Percentiles rank a stretch among this genome's conserved stretches.
Evolutionary conservation across 2,797 vertebrate species (phyloP).

Genomic region (Epinephelus malabaricus): DNA sequence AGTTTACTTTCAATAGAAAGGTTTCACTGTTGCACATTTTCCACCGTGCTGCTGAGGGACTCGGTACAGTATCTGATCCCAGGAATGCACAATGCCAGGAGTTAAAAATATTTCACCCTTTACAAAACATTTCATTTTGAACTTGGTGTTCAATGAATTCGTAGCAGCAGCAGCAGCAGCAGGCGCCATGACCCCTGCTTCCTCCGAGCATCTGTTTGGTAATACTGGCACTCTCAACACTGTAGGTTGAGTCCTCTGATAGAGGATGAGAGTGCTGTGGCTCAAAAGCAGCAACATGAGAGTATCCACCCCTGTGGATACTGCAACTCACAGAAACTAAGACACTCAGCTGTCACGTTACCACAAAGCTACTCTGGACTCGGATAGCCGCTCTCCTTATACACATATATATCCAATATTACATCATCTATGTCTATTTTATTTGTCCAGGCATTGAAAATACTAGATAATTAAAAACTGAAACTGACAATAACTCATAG

Average conservation of each 20-base stretch:
- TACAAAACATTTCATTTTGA: conserved; percentile 43
- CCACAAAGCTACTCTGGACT: background rate
- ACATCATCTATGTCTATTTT: background rate
- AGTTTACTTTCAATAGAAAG: conserved; percentile 15
- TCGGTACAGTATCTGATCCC: conserved; percentile 19
- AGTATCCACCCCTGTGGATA: conserved; percentile 10
- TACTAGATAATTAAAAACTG: background rate
- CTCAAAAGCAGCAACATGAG: conserved; percentile 27
- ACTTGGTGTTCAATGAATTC: conserved; percentile 29
- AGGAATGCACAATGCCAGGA: conserved; percentile 20
- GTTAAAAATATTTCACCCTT: conserved; percentile 49
- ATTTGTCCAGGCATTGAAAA: background rate
- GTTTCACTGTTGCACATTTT: conserved; percentile 18
- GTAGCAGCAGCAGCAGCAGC: conserved; percentile 40
- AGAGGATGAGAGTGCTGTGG: conserved; percentile 28
- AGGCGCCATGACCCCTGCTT: conserved; percentile 35
- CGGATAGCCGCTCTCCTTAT: background rate
- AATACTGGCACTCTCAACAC: conserved; percentile 27
- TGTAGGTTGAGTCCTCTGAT: conserved; percentile 29
- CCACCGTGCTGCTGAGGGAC: conserved; percentile 12
- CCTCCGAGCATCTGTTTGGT: conserved; percentile 31
- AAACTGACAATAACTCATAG: background rate
- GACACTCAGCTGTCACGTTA: conserved; percentile 12
- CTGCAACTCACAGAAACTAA: conserved; percentile 20
- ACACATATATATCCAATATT: background rate